These are phyloP conservation scores for Electrona antarctica DNA, from an alignment of 2,113 vertebrate genomes.

Conservation along the genomic window DNA sequence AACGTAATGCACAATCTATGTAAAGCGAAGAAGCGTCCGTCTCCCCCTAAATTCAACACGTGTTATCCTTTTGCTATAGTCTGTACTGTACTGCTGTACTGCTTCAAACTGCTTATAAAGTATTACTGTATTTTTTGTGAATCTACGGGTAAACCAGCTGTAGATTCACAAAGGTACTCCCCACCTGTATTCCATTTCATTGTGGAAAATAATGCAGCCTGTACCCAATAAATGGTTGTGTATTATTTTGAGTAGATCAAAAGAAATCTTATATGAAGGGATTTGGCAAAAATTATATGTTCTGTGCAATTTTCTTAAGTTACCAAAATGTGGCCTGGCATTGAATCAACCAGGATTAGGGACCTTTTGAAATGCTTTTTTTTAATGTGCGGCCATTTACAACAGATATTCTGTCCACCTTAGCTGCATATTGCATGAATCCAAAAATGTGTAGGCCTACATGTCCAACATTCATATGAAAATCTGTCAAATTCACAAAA, in stretches of 20 bases:
- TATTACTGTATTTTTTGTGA: not conserved
- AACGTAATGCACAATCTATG: too few relatives aligned
- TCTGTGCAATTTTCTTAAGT: slow-evolving; percentile 28
- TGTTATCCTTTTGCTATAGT: too few relatives aligned
- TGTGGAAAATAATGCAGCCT: slow-evolving; percentile 58
- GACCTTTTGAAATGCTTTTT: slow-evolving; percentile 2
- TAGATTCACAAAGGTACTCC: not conserved
- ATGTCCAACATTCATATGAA: not conserved
- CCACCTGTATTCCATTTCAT: slow-evolving; percentile 51
- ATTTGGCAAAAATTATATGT: slow-evolving; percentile 53
- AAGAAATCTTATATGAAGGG: slow-evolving; percentile 56
- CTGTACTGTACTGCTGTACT: too few relatives aligned
- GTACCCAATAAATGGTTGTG: slow-evolving; percentile 52
- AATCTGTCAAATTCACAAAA: not conserved
- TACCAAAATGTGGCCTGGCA: slow-evolving; percentile 38
- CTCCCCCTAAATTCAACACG: too few relatives aligned
- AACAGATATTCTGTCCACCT: not conserved
- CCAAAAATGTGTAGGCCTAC: too few relatives aligned
- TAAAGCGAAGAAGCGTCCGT: too few relatives aligned
- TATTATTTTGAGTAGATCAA: slow-evolving; percentile 67
- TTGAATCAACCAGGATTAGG: slow-evolving; percentile 42
- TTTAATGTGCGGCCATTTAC: not conserved
- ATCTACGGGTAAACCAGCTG: not conserved
- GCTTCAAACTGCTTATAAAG: not conserved
- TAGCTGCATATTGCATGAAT: too few relatives aligned